Evolutionary conservation across 1,140 invertebrate species (phyloP).

Genomic region (Anoplophora glabripennis): DNA sequence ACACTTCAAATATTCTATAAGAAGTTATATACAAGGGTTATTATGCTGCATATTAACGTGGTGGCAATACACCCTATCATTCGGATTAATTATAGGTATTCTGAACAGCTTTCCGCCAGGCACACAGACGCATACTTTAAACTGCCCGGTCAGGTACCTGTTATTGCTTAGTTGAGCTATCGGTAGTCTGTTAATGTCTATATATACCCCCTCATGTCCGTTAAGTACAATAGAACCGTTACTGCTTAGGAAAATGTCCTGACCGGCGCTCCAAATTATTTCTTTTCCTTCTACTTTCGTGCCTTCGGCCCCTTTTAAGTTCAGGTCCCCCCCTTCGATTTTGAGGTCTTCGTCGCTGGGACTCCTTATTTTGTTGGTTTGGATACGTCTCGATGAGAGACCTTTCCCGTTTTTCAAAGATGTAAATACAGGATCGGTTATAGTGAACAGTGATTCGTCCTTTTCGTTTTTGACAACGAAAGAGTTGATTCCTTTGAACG

Average conservation of each 20-base stretch:
- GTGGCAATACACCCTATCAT: conserved; percentile 60
- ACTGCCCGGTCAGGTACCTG: conserved; percentile 58
- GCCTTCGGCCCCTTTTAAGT: conserved; percentile 66
- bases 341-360: conserved; percentile 65
- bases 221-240: conserved; percentile 74
- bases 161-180: conserved; percentile 56
- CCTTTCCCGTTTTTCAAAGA: conserved; percentile 66
- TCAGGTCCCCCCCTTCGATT: conserved; percentile 62
- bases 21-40: conserved; percentile 65
- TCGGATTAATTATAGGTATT: conserved; percentile 56
- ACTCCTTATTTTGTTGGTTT: conserved; percentile 70
- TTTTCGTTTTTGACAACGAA: conserved; percentile 57
- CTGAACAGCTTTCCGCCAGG: conserved; percentile 78
- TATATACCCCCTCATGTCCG: conserved; percentile 65
- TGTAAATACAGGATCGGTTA: conserved; percentile 68
- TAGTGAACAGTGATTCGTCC: conserved; percentile 69
- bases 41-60: conserved; percentile 61
- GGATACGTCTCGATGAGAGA: conserved; percentile 65
- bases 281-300: conserved; percentile 59
- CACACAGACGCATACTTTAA: conserved; percentile 86
- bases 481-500: conserved; percentile 63
- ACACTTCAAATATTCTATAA: too few species aligned
- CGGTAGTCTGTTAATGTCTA: conserved; percentile 72
- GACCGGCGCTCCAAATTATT: conserved; percentile 69
- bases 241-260: conserved; percentile 73